Evolutionary conservation across 2,113 vertebrate species (phyloP).

Genomic region (Xyrauchen texanus): DNA sequence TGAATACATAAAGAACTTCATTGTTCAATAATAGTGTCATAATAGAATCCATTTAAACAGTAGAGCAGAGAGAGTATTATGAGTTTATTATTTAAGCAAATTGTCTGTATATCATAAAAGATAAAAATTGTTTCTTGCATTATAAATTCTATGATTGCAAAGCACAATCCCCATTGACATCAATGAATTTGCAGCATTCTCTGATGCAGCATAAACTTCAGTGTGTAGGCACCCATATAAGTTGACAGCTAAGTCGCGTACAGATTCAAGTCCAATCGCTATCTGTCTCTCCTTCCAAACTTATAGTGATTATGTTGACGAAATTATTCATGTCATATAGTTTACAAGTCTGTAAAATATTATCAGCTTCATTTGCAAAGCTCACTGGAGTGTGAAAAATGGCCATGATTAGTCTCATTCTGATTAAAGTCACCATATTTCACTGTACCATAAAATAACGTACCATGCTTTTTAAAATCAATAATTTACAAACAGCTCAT

Average conservation of each 20-base stretch:
- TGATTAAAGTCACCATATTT: conserved; percentile 19
- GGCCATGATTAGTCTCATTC: not conserved
- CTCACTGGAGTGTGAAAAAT: conserved; percentile 11
- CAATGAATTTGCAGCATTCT: not conserved
- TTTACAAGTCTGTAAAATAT: conserved; percentile 16
- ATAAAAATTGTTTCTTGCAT: conserved; percentile 4
- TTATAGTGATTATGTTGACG: conserved; percentile 8
- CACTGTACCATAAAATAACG: not conserved
- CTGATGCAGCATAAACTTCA: conserved; percentile 10
- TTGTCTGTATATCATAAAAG: not conserved
- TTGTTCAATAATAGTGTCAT: not conserved
- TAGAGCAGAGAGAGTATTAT: not conserved
- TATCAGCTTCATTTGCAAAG: conserved; percentile 23
- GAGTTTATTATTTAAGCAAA: not conserved
- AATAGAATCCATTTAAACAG: conserved; percentile 14
- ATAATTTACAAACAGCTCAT: conserved; percentile 1
- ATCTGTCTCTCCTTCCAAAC: conserved; percentile 17
- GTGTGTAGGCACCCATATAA: conserved; percentile 7
- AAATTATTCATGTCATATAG: conserved; percentile 21
- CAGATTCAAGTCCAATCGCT: conserved; percentile 28
- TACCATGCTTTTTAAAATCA: not conserved
- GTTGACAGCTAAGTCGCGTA: not conserved
- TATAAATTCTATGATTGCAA: not conserved
- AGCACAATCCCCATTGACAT: too few species aligned
- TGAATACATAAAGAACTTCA: not conserved